Base-by-base conservation (phyloP, 2,113 vertebrate species). In the Peromyscus leucopus region DNA sequence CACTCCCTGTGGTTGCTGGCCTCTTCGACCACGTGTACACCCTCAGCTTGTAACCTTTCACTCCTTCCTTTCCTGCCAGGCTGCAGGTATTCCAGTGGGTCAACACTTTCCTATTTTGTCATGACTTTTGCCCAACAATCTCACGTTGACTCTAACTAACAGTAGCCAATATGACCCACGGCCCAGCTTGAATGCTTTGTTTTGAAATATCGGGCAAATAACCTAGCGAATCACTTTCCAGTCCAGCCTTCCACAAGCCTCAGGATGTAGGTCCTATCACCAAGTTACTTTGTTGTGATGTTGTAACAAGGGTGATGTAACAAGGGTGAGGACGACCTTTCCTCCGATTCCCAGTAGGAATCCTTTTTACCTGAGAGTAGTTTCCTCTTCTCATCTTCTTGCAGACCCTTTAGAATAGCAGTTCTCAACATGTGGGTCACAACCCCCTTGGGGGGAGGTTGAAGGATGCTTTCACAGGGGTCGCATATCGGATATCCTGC, bases 1-100 rank as follows among this genome's bases (percentile, higher is more conserved):
- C 8, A 42, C 0, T 11, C 1, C 75, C n/a, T 51, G 55, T 9
- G 15, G 21, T 17, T 48, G 13, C 8, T 71, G n/a, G 28, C 9
- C 19, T 3, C 75, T 8, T n/a, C 2, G 6, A 51, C 22, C 7
- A 39, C 39, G 0, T 15, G 31, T 15, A 3, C 10, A 16, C 17
- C 21, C 42, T 80, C 17, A 46, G 0, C 15, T 28, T 72, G 11
- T n/a, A 42, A 26, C 28, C n/a, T 39, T 39, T 7, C n/a, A 67
- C 51, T 61, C 61, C 10, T 31, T 61, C 61, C 10, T 31, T 83
- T 15, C 55, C 55, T 83, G 57, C 7, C 8, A 89, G 24, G 13
- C 13, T n/a, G n/a, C 31, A 26, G 10, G 24, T 17, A 59, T 71
- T n/a, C 21, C 76, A 55, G 33, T 55, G 5, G 36, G 33, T 80